Evolutionary conservation across 2,113 vertebrate species (phyloP).

Genomic region (Eudyptes chrysolophus): DNA sequence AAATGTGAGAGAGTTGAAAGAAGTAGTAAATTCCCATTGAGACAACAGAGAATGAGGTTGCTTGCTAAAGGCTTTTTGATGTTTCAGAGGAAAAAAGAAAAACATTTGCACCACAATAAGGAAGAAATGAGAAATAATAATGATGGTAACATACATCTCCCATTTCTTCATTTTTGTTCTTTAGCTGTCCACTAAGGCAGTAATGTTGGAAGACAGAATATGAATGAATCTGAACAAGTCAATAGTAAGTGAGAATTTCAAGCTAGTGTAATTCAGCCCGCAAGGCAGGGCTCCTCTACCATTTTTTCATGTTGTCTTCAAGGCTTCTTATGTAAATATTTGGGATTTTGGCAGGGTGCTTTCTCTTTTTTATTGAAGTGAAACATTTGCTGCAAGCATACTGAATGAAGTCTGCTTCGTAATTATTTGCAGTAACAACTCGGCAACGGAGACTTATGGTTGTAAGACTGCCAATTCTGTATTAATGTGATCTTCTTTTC

Average conservation of each 20-base stretch:
- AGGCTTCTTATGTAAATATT: conserved; percentile 58
- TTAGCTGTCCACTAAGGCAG: not conserved
- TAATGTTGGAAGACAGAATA: not conserved
- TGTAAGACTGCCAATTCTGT: conserved; percentile 13
- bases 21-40: not conserved
- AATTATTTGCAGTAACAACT: conserved; percentile 52
- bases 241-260: not conserved
- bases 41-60: not conserved
- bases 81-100: not conserved
- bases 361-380: conserved; percentile 45
- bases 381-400: conserved; percentile 42
- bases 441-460: not conserved
- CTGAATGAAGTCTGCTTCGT: not conserved
- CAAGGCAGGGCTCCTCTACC: conserved; percentile 1
- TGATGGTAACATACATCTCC: not conserved
- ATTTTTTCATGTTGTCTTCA: conserved; percentile 32
- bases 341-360: conserved; percentile 46
- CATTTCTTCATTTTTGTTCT: not conserved
- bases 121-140: not conserved
- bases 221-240: conserved; percentile 21
- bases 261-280: not conserved
- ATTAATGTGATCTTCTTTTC: conserved; percentile 44
- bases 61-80: not conserved
- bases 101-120: not conserved
- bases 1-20: not conserved